Conservation (phyloP, 2,113 vertebrate genomes). For the Eulacestoma nigropectus region DNA sequence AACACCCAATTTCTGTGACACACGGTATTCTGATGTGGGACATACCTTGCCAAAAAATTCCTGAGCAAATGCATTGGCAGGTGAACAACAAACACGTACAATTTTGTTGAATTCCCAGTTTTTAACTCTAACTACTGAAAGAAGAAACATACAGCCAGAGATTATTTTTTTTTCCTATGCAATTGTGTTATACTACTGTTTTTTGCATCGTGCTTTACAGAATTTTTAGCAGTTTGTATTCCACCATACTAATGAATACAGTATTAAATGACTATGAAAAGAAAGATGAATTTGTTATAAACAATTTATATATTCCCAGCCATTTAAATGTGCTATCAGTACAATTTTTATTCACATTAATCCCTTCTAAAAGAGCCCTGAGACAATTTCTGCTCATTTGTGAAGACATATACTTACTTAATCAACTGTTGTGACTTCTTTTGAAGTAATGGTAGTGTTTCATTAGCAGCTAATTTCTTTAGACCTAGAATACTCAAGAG, state of each 20-base stretch:
- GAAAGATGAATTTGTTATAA: neutral
- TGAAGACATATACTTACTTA: neutral
- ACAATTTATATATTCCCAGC: neutral
- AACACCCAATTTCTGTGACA: neutral
- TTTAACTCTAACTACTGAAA: neutral
- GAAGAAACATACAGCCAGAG: neutral
- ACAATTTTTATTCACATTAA: neutral
- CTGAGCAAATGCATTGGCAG: neutral
- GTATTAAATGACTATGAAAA: neutral
- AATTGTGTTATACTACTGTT: neutral
- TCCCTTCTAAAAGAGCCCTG: neutral
- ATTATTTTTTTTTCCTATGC: neutral
- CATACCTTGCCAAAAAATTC: neutral
- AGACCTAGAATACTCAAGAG: neutral
- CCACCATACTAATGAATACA: neutral
- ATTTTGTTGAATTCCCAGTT: neutral
- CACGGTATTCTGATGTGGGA: neutral
- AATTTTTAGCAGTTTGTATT: neutral
- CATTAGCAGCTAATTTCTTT: constrained; percentile 35
- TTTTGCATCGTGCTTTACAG: neutral
- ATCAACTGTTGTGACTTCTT: constrained; percentile 5
- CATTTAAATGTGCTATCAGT: neutral
- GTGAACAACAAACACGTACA: neutral
- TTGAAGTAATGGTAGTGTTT: constrained; percentile 16
- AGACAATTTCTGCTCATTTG: constrained; percentile 6